Evolutionary conservation across 2,888 invertebrate genomes (phyloP).

Genomic region (Noctua janthe): DNA sequence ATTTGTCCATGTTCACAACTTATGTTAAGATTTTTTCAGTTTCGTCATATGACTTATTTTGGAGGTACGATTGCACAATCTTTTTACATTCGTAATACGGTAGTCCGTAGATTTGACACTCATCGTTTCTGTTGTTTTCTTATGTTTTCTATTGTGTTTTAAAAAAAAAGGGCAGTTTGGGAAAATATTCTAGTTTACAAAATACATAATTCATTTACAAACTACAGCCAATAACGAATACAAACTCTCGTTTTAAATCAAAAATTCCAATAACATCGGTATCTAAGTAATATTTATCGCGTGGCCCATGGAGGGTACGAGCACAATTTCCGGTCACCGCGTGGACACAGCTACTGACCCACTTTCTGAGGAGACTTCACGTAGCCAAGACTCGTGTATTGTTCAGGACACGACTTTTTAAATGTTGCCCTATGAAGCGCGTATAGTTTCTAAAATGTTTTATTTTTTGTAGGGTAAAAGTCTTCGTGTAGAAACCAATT

Average conservation of each 20-base stretch:
- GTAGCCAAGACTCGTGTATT: slow-evolving; percentile 46
- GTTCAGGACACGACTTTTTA: slow-evolving; percentile 17
- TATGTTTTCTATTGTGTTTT: not conserved
- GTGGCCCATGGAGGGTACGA: slow-evolving; percentile 63
- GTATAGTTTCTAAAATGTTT: not conserved
- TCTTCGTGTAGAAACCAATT: not conserved
- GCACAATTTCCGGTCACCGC: slow-evolving; percentile 81
- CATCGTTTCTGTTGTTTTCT: too few relatives aligned
- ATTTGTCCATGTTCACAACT: too few relatives aligned
- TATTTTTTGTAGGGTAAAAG: not conserved
- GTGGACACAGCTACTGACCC: slow-evolving; percentile 77
- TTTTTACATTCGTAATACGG: too few relatives aligned
- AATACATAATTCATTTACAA: slow-evolving; percentile 13
- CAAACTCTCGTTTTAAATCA: slow-evolving; percentile 41
- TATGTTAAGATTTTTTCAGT: too few relatives aligned
- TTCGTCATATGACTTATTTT: too few relatives aligned
- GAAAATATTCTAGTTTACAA: not conserved
- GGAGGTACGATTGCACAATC: too few relatives aligned
- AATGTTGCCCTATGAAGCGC: not conserved
- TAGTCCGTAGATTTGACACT: not conserved
- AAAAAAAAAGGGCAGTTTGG: not conserved
- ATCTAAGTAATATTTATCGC: slow-evolving; percentile 62
- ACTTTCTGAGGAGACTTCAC: slow-evolving; percentile 68
- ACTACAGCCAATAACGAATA: slow-evolving; percentile 23
- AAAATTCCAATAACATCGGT: slow-evolving; percentile 36